These are phyloP conservation scores for Amniataba percoides DNA, from an alignment of 2,797 vertebrate species.

Conservation along the genomic window DNA sequence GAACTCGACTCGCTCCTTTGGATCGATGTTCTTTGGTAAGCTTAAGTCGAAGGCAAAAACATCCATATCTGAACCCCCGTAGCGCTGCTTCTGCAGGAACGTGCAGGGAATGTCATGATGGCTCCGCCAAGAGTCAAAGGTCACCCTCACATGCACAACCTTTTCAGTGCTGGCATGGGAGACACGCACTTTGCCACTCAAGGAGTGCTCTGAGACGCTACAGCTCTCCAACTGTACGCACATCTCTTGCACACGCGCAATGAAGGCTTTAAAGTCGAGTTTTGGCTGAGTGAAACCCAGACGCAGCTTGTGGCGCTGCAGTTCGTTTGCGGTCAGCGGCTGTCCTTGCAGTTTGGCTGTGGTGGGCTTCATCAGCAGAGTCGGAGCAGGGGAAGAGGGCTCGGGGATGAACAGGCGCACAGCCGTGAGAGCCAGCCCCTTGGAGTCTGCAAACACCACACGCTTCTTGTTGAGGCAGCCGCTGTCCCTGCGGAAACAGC, in stretches of 20 bases:
- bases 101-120: conserved; percentile 81
- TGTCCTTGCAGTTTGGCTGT: conserved; percentile 21
- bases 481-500: conserved; percentile 63
- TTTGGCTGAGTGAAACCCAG: conserved; percentile 82
- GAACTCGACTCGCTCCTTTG: conserved; percentile 76
- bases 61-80: conserved; percentile 56
- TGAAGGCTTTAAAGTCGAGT: conserved; percentile 67
- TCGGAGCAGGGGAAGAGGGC: not conserved
- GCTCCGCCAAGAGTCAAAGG: conserved; percentile 86
- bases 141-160: conserved; percentile 77
- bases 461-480: conserved; percentile 79
- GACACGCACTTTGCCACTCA: conserved; percentile 84
- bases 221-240: conserved; percentile 85
- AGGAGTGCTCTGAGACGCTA: conserved; percentile 64
- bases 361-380: conserved; percentile 23
- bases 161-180: conserved; percentile 73
- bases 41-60: conserved; percentile 81
- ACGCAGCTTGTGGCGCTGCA: conserved; percentile 43
- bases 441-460: conserved; percentile 88
- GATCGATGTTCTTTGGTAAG: conserved; percentile 71
- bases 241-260: conserved; percentile 57
- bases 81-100: conserved; percentile 67
- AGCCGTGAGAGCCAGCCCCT: conserved; percentile 83
- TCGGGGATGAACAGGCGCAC: conserved; percentile 81
- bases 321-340: conserved; percentile 18